Evolutionary conservation across 1,140 invertebrate species (phyloP).

Genomic region (Drosophila ercepeae): DNA sequence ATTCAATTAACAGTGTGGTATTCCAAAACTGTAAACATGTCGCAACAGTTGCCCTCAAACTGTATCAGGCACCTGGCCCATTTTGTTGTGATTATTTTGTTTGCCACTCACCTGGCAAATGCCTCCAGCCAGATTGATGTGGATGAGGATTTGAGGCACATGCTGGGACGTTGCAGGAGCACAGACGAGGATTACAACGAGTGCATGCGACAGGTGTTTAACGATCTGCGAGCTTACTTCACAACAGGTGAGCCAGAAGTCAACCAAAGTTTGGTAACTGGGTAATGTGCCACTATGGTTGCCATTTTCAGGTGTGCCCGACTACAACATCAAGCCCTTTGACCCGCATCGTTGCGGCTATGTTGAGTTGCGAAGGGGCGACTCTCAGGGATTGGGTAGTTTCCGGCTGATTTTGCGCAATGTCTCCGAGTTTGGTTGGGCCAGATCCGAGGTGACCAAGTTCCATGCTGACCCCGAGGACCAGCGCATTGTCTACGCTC

Average conservation of each 20-base stretch:
- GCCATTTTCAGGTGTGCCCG: constrained; percentile 86
- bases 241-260: constrained; percentile 86
- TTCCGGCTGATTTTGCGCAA: constrained; percentile 89
- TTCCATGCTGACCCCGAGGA: constrained; percentile 89
- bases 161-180: constrained; percentile 87
- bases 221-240: constrained; percentile 89
- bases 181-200: constrained; percentile 87
- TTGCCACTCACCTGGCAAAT: constrained; percentile 10
- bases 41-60: constrained; percentile 46
- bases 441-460: constrained; percentile 89
- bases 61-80: constrained; percentile 24
- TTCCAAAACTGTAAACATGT: constrained; percentile 34
- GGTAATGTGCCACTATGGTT: constrained; percentile 10
- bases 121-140: constrained; percentile 62
- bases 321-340: constrained; percentile 89
- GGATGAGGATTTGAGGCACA: constrained; percentile 63
- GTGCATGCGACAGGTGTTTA: constrained; percentile 90
- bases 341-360: constrained; percentile 90
- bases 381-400: constrained; percentile 85
- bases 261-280: neutral
- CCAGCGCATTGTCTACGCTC: constrained; percentile 88
- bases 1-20: constrained; percentile 43
- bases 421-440: constrained; percentile 91
- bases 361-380: constrained; percentile 87
- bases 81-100: constrained; percentile 2